Evolutionary conservation across 1,140 invertebrate species (phyloP), one percentile per base, ranked within the genome.

Genomic region (Drosophila virilis): DNA sequence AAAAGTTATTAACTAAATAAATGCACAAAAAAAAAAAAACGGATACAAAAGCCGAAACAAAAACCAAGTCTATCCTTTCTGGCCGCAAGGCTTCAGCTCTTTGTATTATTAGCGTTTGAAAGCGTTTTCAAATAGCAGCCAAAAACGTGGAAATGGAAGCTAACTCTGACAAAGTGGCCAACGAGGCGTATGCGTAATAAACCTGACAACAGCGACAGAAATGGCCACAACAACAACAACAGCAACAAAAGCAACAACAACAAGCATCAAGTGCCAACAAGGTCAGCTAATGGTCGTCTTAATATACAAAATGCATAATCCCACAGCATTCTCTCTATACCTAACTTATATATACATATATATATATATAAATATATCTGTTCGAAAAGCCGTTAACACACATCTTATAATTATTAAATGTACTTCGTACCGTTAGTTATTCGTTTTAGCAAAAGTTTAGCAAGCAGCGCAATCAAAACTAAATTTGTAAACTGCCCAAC

Each of bases 201-300:
- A 32, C 66, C 43, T 58, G 72, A 79, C 72, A 73, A 77, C 61
- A 17, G 33, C 60, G 8, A 40, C 48, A 57, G 5, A 42, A 13
- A 8, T 10, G 43, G 17, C 15, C 12, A 51, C 50, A 52, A 62
- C 51, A 45, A 64, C 22, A 59, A 33, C 51, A 54, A 38, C 28
- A 40, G 69, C 8, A 59, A 37, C n/a, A 33, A 15, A 17, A 17
- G 17, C 13, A 33, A 22, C 55, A 40, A 51, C 59, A 50, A 46
- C 46, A 64, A 48, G 40, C 45, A 40, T 33, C 67, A 42, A 73
- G 45, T 72, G 61, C 62, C 80, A 83, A 89, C 79, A 88, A 88
- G 83, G 83, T 88, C 83, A 88, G 83, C 83, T 89, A 66, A 89
- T 83, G 84, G 80, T 88, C 84, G 83, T 88, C 83, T 86, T 88